Evolutionary conservation across 1,140 invertebrate species (phyloP), one percentile per base, ranked within the genome.

Genomic region (Anthonomus grandis): DNA sequence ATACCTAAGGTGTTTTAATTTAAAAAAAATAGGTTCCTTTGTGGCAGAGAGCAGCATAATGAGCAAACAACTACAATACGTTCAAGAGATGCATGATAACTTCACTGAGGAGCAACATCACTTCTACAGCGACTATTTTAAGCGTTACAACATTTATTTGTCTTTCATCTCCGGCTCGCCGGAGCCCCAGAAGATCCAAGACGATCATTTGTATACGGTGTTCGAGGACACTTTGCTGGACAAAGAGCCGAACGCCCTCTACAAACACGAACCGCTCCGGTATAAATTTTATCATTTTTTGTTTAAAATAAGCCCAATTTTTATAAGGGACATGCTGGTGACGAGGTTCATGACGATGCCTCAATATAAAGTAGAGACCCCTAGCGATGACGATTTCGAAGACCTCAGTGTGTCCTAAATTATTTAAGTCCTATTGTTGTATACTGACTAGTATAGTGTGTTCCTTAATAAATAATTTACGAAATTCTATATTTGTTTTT

Each of bases 21-120:
- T n/a, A n/a, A n/a, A n/a, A n/a, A n/a, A n/a, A n/a, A n/a, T 19
- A 57, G 79, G 80, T 8, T 82, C 82, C 1, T 83, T 84, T 62
- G 67, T 79, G 0, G 59, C 63, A 9, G 70, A 79, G 24, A 84
- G 80, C 57, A 82, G 80, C 61, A 80, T 86, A 37, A 68, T 83
- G 13, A 64, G 75, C 0, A 68, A 69, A 0, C 83, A 85, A 65
- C 61, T 65, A 17, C 64, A 75, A 4, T 65, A 82, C 41, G 77
- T 77, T 4, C 64, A 77, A 4, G 71, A 75, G 46, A 85, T 85
- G 83, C 63, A 70, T 3, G 56, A 61, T 0, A 66, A 66, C 3
- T 81, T 85, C 63, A 74, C 66, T 3, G 50, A 63, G 1, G 82
- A 85, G 53, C 77, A 77, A 31, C 65, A 67, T 41, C 25, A 53